Conservation (phyloP, 2,113 vertebrate genomes). For the Gymnobelideus leadbeateri region DNA sequence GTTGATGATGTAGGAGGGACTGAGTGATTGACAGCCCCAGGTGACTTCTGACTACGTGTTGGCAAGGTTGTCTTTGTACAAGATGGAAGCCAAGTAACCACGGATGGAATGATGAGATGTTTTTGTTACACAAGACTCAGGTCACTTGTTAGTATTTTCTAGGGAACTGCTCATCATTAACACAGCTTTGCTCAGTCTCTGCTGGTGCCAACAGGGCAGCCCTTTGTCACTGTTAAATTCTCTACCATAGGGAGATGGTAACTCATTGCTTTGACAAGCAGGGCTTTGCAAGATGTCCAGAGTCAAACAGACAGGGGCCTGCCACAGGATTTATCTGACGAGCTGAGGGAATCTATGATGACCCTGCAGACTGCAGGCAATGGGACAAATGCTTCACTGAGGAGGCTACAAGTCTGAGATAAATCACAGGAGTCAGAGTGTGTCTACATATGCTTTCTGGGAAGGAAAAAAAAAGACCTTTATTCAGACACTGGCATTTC, state of each 20-base stretch:
- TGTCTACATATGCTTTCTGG: slow-evolving; percentile 70
- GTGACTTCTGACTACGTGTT: background rate
- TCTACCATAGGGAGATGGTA: slow-evolving; percentile 76
- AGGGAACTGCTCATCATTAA: background rate
- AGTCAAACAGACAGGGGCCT: slow-evolving; percentile 74
- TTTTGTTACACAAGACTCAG: background rate
- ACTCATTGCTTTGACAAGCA: slow-evolving; percentile 71
- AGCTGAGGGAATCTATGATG: slow-evolving; percentile 67
- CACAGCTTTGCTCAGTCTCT: background rate
- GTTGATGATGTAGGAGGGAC: background rate
- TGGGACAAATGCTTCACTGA: slow-evolving; percentile 73
- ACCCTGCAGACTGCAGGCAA: slow-evolving; percentile 72
- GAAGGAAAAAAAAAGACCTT: slow-evolving; percentile 66
- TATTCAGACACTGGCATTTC: slow-evolving; percentile 67
- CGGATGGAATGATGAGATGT: background rate
- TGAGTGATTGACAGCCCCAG: background rate
- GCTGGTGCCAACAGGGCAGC: slow-evolving; percentile 70
- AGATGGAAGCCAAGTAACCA: background rate
- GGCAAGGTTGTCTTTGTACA: background rate
- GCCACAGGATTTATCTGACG: slow-evolving; percentile 73
- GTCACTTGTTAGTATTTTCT: slow-evolving; percentile 31
- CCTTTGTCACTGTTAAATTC: slow-evolving; percentile 81
- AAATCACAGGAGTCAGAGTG: slow-evolving; percentile 67
- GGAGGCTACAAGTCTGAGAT: slow-evolving; percentile 69
- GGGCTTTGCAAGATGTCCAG: slow-evolving; percentile 78